Base-by-base conservation (phyloP, 2,888 invertebrate species). In the Pheosia tremula region DNA sequence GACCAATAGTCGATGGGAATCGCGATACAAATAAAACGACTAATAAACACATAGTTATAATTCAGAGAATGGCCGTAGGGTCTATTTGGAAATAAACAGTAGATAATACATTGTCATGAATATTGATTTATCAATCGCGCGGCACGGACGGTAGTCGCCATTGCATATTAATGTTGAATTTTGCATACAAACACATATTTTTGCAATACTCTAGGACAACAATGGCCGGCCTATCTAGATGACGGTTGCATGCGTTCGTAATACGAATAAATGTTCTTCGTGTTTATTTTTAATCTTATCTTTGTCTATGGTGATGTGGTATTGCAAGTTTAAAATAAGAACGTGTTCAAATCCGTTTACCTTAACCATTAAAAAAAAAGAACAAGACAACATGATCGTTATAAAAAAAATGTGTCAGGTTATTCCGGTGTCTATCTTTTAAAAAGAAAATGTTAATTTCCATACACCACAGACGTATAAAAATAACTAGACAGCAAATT, bases 141-240 rank as follows among this genome's bases (percentile, higher is more conserved):
- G 73, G 74, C 71, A 66, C 76, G 68, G 67, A 70, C 64, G 66
- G 67, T 60, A 60, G 68, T 74, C 68, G 56, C 64, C 67, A 71
- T 74, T 75, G 90, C 87, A 90, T 91, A 87, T 79, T 83, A 88
- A 91, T 86, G 71, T 66, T 66, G 62, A 60, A 69, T 86, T 91
- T 92, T 88, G 89, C 91, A 92, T 91, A 91, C 90, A 91, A 90
- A 91, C 86, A 84, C 84, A 86, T 81, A 85, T 86, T 86, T 85
- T 85, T 84, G 78, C 81, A 78, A 79, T 72, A 80, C 77, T 67
- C 69, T 72, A 70, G 73, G 68, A 72, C 69, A 75, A 83, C 81
- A 82, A 87, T 84, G 82, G 84, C 63, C 63, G 79, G 72, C 68
- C 45, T 83, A 87, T 86, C 86, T 86, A 83, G 85, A 86, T 85